A percentile compares a stretch with the other conserved stretches of the same genome.
phyloP scores from a whole-genome alignment of 2,113 vertebrate genomes.

The Thymallus thymallus region DNA sequence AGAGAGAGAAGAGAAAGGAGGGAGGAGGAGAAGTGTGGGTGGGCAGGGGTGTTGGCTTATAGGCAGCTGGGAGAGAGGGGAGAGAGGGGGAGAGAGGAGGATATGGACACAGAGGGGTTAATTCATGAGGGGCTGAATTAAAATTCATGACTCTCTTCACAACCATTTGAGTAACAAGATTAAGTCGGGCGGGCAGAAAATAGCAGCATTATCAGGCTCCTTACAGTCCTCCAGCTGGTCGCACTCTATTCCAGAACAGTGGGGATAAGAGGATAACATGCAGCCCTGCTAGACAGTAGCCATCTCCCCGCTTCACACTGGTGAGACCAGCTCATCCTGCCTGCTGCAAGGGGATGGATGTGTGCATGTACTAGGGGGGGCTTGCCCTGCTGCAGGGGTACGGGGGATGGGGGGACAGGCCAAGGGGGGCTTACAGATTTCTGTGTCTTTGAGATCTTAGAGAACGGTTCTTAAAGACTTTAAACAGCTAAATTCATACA shows the following conservation, averaged over 20 bases:
- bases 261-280: slow-evolving; percentile 99
- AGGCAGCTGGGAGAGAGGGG: slow-evolving; percentile 68
- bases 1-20: slow-evolving; percentile 19
- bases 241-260: slow-evolving; percentile 98
- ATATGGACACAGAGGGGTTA: slow-evolving; percentile 80
- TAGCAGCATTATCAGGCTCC: slow-evolving; percentile 96
- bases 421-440: slow-evolving; percentile 11
- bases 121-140: slow-evolving; percentile 82
- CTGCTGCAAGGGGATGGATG: background rate
- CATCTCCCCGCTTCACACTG: slow-evolving; percentile 75
- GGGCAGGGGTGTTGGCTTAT: background rate
- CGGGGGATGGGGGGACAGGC: too few species aligned
- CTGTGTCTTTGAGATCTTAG: slow-evolving; percentile 15
- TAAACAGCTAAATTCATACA: background rate
- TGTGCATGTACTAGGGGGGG: background rate
- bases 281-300: slow-evolving; percentile 82
- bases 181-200: slow-evolving; percentile 98
- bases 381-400: too few species aligned
- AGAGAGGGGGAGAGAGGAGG: slow-evolving; percentile 57
- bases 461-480: slow-evolving; percentile 10
- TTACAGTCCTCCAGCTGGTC: slow-evolving; percentile 99
- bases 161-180: slow-evolving; percentile 99
- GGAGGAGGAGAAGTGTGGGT: slow-evolving; percentile 34
- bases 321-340: slow-evolving; percentile 74
- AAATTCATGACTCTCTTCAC: slow-evolving; percentile 99